Percentiles rank a stretch among this genome's conserved stretches.
These are phyloP conservation scores for Drosophila subsilvestris DNA, from an alignment of 2,888 invertebrate species.

Conservation along the genomic window DNA sequence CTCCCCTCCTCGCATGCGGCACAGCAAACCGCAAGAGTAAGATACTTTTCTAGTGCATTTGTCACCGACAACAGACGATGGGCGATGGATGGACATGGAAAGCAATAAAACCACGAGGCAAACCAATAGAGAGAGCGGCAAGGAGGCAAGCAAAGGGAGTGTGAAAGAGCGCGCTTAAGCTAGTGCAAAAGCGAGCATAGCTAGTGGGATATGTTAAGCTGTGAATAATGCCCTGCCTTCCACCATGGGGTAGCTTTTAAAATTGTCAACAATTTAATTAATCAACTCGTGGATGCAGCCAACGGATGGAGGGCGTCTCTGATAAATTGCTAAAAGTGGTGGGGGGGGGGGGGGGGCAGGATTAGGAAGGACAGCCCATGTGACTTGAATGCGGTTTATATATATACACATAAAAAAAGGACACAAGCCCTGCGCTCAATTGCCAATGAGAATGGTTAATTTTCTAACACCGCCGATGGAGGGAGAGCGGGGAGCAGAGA, in stretches of 20 bases:
- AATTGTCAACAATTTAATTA: conserved; percentile 79
- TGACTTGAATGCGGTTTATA: conserved; percentile 48
- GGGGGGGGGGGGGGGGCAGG: too few species aligned
- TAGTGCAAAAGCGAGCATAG: not conserved
- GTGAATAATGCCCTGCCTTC: conserved; percentile 64
- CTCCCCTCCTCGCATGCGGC: not conserved
- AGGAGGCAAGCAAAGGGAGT: not conserved
- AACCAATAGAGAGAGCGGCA: conserved; percentile 34
- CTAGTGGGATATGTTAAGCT: conserved; percentile 60
- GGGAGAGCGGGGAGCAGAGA: conserved; percentile 11
- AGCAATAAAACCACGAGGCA: conserved; percentile 52
- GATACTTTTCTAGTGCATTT: conserved; percentile 75
- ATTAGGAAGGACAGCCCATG: not conserved
- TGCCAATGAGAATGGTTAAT: conserved; percentile 62
- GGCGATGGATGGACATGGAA: conserved; percentile 39
- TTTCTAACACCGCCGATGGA: conserved; percentile 34
- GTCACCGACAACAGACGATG: conserved; percentile 49
- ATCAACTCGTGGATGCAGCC: conserved; percentile 56
- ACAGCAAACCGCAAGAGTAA: conserved; percentile 21
- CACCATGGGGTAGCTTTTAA: conserved; percentile 66
- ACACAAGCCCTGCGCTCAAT: conserved; percentile 57
- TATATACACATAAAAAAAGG: conserved; percentile 2
- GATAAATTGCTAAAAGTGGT: conserved; percentile 40
- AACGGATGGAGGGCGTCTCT: conserved; percentile 9
- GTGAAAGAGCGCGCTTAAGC: not conserved